Evolutionary conservation across 2,888 invertebrate genomes (phyloP), one percentile per base, ranked within the genome.

Genomic region (Tetropium fuscum): DNA sequence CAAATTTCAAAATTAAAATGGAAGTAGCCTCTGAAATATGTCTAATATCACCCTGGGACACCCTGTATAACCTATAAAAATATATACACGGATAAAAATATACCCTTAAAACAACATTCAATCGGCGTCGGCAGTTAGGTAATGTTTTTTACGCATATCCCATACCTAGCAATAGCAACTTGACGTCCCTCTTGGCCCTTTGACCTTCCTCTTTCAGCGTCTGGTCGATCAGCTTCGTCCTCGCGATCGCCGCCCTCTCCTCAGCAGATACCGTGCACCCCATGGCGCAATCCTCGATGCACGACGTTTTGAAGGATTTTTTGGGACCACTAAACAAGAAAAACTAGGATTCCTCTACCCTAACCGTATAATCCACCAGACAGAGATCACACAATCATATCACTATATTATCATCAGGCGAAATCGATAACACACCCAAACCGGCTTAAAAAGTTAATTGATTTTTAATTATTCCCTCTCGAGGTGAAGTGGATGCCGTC

Each of bases 201-300:
- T 98, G 92, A 73, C 97, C 97, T 85, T 98, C 98, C 84, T 98
- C 98, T 84, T 98, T 98, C 77, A 99, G 87, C 84, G 95, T 94
- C 84, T 94, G 95, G 86, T 99, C 98, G 81, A 99, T 98, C 84
- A 93, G 92, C 85, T 95, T 94, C 87, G 95, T 97, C 83, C 98
- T 90, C 84, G 97, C 98, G 84, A 95, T 90, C 80, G 98, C 98
- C 82, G 95, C 96, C 86, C 98, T 90, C 87, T 99, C 98, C 86
- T 99, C 98, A 78, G 98, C 97, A 85, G 97, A 98, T 91, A 98
- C 95, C 84, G 98, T 96, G 89, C 98, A 98, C 87, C 98, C 98
- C 98, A 98, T 98, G 72, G 73, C 74, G 73, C 75, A 77, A 62
- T 76, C 73, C 71, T 78, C 76, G 48, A 76, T 64, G 70, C 78